Base-by-base conservation (phyloP, 2,113 vertebrate species). In the Ictalurus punctatus region DNA sequence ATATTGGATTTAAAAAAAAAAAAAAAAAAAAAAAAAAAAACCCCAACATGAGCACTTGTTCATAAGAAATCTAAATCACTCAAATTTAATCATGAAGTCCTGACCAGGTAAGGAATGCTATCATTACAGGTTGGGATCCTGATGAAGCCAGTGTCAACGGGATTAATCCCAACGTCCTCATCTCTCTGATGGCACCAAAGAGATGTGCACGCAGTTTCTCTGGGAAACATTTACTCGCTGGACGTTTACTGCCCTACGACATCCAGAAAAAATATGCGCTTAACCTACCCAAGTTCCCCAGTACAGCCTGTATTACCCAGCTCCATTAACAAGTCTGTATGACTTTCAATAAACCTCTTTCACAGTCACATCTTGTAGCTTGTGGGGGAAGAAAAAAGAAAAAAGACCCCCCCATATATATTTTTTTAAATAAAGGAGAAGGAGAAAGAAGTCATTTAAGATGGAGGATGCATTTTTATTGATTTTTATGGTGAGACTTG, bases 231-330 rank as follows among this genome's bases (percentile, higher is more conserved):
- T 96, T 96, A 3, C 94, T 97, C 76, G 97, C 96, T 0, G 96
- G 96, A 4, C 94, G 96, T 1, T 96, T 96, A 86, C 92, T 97
- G 40, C 97, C 97, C 1, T 95, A 95, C 6, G 97, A 97, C 0
- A 85, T 97, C 79, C 96, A 95, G 90, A 95, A 95, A 83, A 97
- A 97, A 89, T 97, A 96, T 1, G 94, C 95, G n/a, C 94, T 97
- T 78, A 94, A 95, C 88, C 91, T 94, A 0, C 97, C 96, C 0
- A 92, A 92, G 1, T 97, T 95, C 87, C 65, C 94, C 0, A 96
- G 95, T 91, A 96, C 96, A 54, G 97, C 96, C 65, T 95, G 95
- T 56, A 92, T 97, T 69, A 93, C 95, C 86, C 91, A 95, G 3
- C 94, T 96, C 30, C 54, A 61, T 30, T 84, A 74, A 83, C 4